A percentile compares a stretch with the other conserved stretches of the same genome.
phyloP scores from a whole-genome alignment of 2,888 invertebrate genomes.

The Thereva unica region DNA sequence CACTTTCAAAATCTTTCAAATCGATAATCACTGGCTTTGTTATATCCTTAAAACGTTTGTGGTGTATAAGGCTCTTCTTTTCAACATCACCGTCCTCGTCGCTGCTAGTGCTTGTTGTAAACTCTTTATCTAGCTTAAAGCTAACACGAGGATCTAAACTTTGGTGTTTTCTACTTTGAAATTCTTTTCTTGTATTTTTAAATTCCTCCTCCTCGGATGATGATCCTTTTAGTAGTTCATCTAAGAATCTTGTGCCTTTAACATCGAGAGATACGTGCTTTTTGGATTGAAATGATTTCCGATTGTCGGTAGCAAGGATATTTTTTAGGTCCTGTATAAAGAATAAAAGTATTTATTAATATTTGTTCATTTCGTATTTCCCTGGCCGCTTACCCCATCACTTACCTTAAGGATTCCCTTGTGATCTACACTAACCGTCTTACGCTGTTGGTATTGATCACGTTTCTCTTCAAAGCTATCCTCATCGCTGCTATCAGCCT shows the following conservation, averaged over 20 bases:
- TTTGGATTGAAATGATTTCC: slow-evolving; percentile 57
- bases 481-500: slow-evolving; percentile 55
- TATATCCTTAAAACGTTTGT: slow-evolving; percentile 55
- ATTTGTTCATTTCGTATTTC: no score
- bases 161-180: slow-evolving; percentile 58
- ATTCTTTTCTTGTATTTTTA: slow-evolving; percentile 55
- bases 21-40: slow-evolving; percentile 59
- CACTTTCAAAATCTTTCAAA: slow-evolving; percentile 54
- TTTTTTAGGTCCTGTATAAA: slow-evolving; percentile 52
- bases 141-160: slow-evolving; percentile 58
- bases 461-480: slow-evolving; percentile 58
- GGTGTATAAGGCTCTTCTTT: slow-evolving; percentile 56
- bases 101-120: slow-evolving; percentile 53
- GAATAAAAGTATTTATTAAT: neutral
- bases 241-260: slow-evolving; percentile 55
- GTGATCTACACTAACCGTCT: slow-evolving; percentile 57
- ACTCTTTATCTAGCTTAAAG: slow-evolving; percentile 57
- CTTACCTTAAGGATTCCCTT: slow-evolving; percentile 57
- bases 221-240: slow-evolving; percentile 56
- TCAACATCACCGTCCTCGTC: slow-evolving; percentile 57
- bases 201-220: slow-evolving; percentile 58
- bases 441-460: slow-evolving; percentile 56
- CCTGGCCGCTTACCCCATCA: neutral
- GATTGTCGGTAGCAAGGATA: slow-evolving; percentile 55
- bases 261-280: slow-evolving; percentile 58